Percentiles rank a stretch among this genome's conserved stretches.
phyloP scores from a whole-genome alignment of 2,888 invertebrate genomes.

The Cerceris ruficornis region DNA sequence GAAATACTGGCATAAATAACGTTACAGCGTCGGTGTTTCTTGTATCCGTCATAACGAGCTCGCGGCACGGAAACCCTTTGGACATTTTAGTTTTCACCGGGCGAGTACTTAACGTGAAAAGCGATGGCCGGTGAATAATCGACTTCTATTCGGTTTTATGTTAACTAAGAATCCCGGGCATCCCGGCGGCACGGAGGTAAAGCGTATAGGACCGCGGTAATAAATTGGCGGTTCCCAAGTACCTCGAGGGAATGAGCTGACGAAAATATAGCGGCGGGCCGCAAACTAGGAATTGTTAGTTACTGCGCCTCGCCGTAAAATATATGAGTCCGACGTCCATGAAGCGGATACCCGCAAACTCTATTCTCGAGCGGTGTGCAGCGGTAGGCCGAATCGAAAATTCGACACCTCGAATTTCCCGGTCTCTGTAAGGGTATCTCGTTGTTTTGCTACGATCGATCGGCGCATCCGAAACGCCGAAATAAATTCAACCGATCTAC shows the following conservation, averaged over 20 bases:
- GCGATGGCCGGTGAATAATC: conserved; percentile 49
- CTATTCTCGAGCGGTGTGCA: conserved; percentile 53
- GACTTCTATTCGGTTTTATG: conserved; percentile 41
- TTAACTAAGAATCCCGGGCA: conserved; percentile 56
- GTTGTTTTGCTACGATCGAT: conserved; percentile 16
- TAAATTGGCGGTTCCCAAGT: conserved; percentile 77
- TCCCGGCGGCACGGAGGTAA: conserved; percentile 38
- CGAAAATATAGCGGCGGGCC: conserved; percentile 79
- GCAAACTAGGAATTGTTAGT: conserved; percentile 80
- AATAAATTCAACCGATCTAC: conserved; percentile 10
- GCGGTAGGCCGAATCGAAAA: conserved; percentile 52
- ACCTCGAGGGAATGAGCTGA: conserved; percentile 77
- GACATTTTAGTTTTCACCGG: not conserved
- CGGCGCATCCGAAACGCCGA: conserved; percentile 7
- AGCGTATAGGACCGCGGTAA: conserved; percentile 62
- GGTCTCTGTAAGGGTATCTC: conserved; percentile 4
- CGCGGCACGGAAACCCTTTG: not conserved
- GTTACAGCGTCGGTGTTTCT: not conserved
- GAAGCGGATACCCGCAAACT: conserved; percentile 61
- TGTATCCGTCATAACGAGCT: not conserved
- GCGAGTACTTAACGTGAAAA: not conserved
- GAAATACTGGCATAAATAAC: not conserved
- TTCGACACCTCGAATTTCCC: conserved; percentile 46
- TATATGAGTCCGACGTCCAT: conserved; percentile 72
- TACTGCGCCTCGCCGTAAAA: conserved; percentile 75